Evolutionary conservation across 2,888 invertebrate species (phyloP), one percentile per base, ranked within the genome.

Genomic region (Heliconius cydno): DNA sequence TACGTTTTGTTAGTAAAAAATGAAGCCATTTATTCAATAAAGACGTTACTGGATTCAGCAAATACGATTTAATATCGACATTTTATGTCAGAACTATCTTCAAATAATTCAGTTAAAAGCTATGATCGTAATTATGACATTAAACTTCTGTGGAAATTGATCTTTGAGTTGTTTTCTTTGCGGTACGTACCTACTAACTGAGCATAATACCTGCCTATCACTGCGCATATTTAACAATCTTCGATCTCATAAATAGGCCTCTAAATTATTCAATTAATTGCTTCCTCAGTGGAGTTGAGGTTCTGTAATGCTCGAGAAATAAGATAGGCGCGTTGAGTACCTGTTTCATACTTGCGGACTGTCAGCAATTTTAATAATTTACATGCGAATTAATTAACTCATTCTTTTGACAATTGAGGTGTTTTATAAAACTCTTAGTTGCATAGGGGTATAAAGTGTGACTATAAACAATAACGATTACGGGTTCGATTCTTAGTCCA

Each of bases 301-400:
- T 41, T 68, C 67, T 78, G 46, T 68, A 79, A 78, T 78, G 79
- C 41, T 70, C 68, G 67, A 81, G 79, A 80, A 78, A 81, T 78
- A 83, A 82, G 82, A 81, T 75, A 78, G 41, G 41, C 75, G 25
- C 68, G 41, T 71, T n/a, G 67, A 79, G 66, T 78, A 81, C 78
- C 83, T 80, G 82, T 83, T 81, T 77, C 79, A 79, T 83, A 81
- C 82, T 85, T 83, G 85, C 87, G 88, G 88, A 89, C 87, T 88
- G 86, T 85, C 84, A 85, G 86, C 86, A 82, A 89, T 91, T 89
- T 90, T 89, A 88, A 89, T 91, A 90, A 90, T 88, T 88, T 86
- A 87, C 84, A 81, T 82, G 81, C 80, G 85, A 86, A 87, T 87
- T 86, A 87, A 86, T 85, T 84, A 84, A 88, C 87, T 82, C 81